Conservation (phyloP, 2,113 vertebrate genomes). For the Erythrolamprus reginae region DNA sequence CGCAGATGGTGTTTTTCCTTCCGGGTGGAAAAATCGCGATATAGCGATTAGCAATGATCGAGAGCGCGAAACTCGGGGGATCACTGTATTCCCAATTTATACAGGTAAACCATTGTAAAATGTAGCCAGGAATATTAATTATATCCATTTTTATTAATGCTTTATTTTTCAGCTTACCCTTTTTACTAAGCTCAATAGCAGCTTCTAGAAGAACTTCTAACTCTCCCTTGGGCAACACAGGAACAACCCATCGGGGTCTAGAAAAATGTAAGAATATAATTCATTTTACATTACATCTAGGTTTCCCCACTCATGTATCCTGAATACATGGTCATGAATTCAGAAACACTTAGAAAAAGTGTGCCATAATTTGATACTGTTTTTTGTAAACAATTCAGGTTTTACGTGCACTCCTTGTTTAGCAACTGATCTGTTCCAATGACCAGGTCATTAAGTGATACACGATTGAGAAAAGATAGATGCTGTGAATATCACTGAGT, state of each 20-base stretch:
- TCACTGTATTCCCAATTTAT: neutral
- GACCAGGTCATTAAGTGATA: neutral
- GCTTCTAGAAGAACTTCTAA: conserved; percentile 99
- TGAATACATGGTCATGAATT: neutral
- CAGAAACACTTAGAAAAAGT: neutral
- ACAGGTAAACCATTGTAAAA: neutral
- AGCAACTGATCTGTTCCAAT: neutral
- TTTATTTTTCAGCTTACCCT: conserved; percentile 75
- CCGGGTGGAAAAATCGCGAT: too few species aligned
- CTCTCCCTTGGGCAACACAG: conserved; percentile 99
- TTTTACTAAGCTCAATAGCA: conserved; percentile 99
- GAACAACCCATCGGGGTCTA: conserved; percentile 99
- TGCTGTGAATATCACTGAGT: neutral
- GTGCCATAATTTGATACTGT: neutral
- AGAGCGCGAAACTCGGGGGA: too few species aligned
- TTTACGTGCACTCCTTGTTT: neutral
- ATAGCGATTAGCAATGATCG: too few species aligned
- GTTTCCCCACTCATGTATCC: neutral
- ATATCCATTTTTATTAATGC: neutral
- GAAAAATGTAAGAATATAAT: neutral
- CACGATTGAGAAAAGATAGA: neutral
- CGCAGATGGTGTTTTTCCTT: too few species aligned
- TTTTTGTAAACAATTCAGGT: neutral
- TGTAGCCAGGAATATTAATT: neutral
- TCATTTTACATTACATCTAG: conserved; percentile 11